A percentile compares a stretch with the other conserved stretches of the same genome.
Conservation (phyloP, 2,113 vertebrate genomes). For the Cynocephalus volans region DNA sequence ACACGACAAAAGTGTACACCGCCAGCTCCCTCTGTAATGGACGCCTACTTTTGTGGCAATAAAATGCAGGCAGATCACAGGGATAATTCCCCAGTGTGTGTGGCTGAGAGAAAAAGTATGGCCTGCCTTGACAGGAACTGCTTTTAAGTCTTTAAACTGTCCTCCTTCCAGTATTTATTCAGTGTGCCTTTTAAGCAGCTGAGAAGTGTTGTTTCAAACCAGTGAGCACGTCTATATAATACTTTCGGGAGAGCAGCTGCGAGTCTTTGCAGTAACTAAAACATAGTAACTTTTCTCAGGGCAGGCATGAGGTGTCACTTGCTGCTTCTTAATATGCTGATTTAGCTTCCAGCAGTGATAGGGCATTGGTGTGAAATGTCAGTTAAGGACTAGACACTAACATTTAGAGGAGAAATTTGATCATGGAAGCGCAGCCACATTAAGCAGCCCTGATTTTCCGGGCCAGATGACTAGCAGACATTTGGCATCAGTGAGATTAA, state of each 20-base stretch:
- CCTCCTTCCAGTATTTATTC: conserved; percentile 67
- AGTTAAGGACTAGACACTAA: conserved; percentile 12
- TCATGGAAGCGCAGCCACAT: background rate
- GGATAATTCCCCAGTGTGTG: conserved; percentile 21
- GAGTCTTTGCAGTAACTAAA: background rate
- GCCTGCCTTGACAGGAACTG: conserved; percentile 73
- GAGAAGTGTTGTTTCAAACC: conserved; percentile 26
- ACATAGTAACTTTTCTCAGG: conserved; percentile 37
- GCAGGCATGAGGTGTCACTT: background rate
- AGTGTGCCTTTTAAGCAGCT: background rate
- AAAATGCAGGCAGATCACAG: conserved; percentile 45
- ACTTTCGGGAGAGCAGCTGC: background rate
- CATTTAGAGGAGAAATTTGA: conserved; percentile 55
- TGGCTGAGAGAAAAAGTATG: conserved; percentile 56
- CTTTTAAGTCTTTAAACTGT: conserved; percentile 72
- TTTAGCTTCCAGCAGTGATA: background rate
- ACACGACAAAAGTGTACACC: background rate
- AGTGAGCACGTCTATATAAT: conserved; percentile 22
- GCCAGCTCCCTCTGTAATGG: background rate
- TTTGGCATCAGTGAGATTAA: conserved; percentile 35
- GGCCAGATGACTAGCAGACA: background rate
- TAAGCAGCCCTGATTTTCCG: background rate
- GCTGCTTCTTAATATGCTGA: conserved; percentile 65
- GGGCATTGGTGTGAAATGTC: conserved; percentile 47
- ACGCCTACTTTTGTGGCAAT: conserved; percentile 30